A percentile compares a stretch with the other conserved stretches of the same genome.
Evolutionary conservation across 2,888 invertebrate species (phyloP).

Genomic region (Cabera pusaria): DNA sequence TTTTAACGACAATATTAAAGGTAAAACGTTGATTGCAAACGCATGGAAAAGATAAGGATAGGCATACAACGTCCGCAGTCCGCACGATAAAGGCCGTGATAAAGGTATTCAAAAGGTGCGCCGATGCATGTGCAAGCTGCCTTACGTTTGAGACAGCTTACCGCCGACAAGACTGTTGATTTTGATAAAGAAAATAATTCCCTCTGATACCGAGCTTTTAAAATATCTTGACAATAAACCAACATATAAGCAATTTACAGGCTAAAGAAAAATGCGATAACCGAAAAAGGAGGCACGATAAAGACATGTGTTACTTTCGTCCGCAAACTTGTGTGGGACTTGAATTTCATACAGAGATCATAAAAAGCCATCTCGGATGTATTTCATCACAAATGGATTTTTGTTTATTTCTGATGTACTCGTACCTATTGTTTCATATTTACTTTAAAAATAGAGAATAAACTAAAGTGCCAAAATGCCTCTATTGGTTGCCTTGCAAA

Average conservation of each 20-base stretch:
- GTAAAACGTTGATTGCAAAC: constrained; percentile 50
- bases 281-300: background rate
- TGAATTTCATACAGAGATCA: no score
- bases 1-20: constrained; percentile 49
- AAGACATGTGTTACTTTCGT: no score
- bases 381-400: no score
- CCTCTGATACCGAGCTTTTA: constrained; percentile 6
- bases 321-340: no score
- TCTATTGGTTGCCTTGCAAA: no score
- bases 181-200: constrained; percentile 23
- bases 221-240: constrained; percentile 6
- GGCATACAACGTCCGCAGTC: constrained; percentile 49
- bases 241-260: background rate
- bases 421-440: no score
- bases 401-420: no score
- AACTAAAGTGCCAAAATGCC: no score
- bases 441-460: no score
- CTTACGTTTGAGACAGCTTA: constrained; percentile 22
- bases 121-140: constrained; percentile 24
- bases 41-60: constrained; percentile 61
- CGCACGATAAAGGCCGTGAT: constrained; percentile 33
- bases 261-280: background rate
- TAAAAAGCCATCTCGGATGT: no score
- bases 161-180: constrained; percentile 26
- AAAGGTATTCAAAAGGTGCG: constrained; percentile 35